These are phyloP conservation scores for Caenorhabditis sp. DNA, from an alignment of 2,888 invertebrate species.

Conservation along the genomic window DNA sequence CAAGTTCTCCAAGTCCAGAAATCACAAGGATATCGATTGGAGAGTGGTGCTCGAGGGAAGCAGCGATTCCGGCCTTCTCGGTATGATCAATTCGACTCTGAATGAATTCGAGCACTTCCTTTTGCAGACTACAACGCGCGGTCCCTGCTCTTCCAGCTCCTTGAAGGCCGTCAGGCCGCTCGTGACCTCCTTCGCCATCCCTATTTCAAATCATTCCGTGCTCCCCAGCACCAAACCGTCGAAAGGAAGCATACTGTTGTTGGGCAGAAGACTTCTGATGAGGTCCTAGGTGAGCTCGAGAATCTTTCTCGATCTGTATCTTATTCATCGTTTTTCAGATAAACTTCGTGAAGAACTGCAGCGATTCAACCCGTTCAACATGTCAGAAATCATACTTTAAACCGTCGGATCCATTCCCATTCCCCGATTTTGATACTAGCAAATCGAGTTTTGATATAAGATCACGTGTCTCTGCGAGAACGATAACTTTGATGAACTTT, in stretches of 20 bases:
- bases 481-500: conserved; percentile 29
- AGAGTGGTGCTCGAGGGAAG: conserved; percentile 50
- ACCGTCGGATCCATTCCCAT: background rate
- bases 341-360: conserved; percentile 56
- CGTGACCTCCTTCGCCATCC: conserved; percentile 49
- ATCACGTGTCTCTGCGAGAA: conserved; percentile 22
- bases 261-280: conserved; percentile 53
- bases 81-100: conserved; percentile 1
- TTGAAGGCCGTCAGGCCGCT: conserved; percentile 52
- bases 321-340: conserved; percentile 51
- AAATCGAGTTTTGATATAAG: conserved; percentile 10
- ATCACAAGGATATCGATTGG: conserved; percentile 58
- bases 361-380: conserved; percentile 58
- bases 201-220: conserved; percentile 56
- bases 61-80: conserved; percentile 54
- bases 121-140: conserved; percentile 49
- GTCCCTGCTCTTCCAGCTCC: conserved; percentile 46
- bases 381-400: conserved; percentile 53
- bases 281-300: conserved; percentile 34
- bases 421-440: conserved; percentile 4
- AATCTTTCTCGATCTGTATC: background rate
- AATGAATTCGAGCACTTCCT: background rate
- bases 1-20: conserved; percentile 53
- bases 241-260: conserved; percentile 54
- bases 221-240: conserved; percentile 51